A percentile compares a stretch with the other conserved stretches of the same genome.
These are phyloP conservation scores for Netelia melanura DNA, from an alignment of 2,888 invertebrate species.

Conservation along the genomic window DNA sequence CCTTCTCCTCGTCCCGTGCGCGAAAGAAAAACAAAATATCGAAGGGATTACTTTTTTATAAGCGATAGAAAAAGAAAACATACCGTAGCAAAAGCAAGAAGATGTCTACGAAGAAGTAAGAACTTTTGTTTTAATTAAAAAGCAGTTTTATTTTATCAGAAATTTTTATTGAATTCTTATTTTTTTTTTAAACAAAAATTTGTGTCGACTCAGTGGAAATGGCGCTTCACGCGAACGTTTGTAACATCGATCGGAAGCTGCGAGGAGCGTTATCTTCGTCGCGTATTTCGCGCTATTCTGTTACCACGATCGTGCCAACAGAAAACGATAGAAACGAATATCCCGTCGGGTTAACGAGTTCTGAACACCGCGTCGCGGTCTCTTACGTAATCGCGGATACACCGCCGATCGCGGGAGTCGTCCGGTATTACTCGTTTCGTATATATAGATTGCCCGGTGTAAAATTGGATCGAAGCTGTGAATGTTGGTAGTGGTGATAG, in stretches of 20 bases:
- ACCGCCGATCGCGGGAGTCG: constrained; percentile 42
- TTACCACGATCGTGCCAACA: constrained; percentile 55
- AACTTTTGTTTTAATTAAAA: too few species aligned
- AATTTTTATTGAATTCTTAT: too few species aligned
- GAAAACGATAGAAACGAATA: constrained; percentile 74
- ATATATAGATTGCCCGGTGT: constrained; percentile 4
- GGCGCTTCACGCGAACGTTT: too few species aligned
- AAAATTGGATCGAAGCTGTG: constrained; percentile 8
- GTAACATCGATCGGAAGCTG: constrained; percentile 41
- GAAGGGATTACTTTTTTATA: constrained; percentile 1
- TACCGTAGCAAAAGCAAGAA: too few species aligned
- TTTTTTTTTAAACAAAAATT: too few species aligned
- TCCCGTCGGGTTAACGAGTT: constrained; percentile 77
- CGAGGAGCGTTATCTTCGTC: constrained; percentile 53
- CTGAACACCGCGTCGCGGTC: constrained; percentile 75
- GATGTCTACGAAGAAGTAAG: too few species aligned
- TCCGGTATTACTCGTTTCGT: constrained; percentile 46
- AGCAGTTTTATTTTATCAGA: too few species aligned
- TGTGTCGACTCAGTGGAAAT: too few species aligned
- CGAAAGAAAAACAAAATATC: constrained; percentile 41
- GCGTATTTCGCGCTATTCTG: constrained; percentile 23
- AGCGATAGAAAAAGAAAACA: neutral
- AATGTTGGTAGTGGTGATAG: constrained; percentile 30
- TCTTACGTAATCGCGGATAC: constrained; percentile 77
- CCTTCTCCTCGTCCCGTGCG: constrained; percentile 22